A percentile compares a stretch with the other conserved stretches of the same genome.
phyloP scores from a whole-genome alignment of 2,797 vertebrate species.

The Denticeps clupeoides region DNA sequence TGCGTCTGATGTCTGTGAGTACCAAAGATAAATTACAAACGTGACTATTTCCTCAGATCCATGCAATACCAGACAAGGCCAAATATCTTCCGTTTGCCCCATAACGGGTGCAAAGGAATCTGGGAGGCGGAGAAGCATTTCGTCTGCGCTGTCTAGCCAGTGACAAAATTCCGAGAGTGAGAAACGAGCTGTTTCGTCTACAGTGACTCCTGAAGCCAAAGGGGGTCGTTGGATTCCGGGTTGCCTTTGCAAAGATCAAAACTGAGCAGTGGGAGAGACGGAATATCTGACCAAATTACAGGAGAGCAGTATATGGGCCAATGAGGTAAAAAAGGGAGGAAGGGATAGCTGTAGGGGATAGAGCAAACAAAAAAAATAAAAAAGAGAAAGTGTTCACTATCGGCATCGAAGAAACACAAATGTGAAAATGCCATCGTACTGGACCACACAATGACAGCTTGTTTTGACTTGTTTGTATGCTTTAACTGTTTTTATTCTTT shows the following conservation, averaged over 20 bases:
- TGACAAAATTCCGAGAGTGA: slow-evolving; percentile 33
- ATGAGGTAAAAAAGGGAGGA: slow-evolving; percentile 44
- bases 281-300: slow-evolving; percentile 52
- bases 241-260: slow-evolving; percentile 72
- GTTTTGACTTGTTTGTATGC: slow-evolving; percentile 35
- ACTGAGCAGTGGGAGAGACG: slow-evolving; percentile 40
- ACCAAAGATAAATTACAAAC: slow-evolving; percentile 95
- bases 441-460: slow-evolving; percentile 59
- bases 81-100: slow-evolving; percentile 87
- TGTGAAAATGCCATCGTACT: slow-evolving; percentile 65
- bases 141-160: slow-evolving; percentile 55
- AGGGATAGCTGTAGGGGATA: slow-evolving; percentile 31
- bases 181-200: slow-evolving; percentile 55
- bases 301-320: slow-evolving; percentile 51
- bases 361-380: slow-evolving; percentile 31
- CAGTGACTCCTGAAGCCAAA: slow-evolving; percentile 74
- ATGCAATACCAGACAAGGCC: slow-evolving; percentile 95
- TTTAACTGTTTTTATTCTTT: slow-evolving; percentile 39
- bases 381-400: slow-evolving; percentile 40
- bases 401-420: slow-evolving; percentile 61
- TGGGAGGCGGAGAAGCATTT: slow-evolving; percentile 49
- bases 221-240: slow-evolving; percentile 37
- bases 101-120: slow-evolving; percentile 59
- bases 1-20: slow-evolving; percentile 79
- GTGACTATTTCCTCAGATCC: slow-evolving; percentile 85